A percentile compares a stretch with the other conserved stretches of the same genome.
These are phyloP conservation scores for Falco biarmicus DNA, from an alignment of 2,797 vertebrate species.

Conservation along the genomic window DNA sequence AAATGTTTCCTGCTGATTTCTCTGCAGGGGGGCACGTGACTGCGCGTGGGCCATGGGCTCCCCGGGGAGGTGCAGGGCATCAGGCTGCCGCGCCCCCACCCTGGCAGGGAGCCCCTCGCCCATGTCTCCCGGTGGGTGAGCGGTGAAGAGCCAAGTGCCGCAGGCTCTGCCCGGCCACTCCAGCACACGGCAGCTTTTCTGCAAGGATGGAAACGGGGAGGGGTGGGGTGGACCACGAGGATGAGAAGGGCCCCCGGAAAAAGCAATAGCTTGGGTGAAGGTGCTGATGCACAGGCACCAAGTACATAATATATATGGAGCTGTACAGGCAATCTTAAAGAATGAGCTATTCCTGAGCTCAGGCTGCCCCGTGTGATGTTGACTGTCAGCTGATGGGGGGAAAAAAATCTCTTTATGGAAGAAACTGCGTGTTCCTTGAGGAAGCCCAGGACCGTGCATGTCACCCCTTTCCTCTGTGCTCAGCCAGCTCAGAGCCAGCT, in stretches of 20 bases:
- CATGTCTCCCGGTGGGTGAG: fast-evolving
- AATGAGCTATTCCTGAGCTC: neutral
- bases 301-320: too few relatives aligned
- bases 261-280: neutral
- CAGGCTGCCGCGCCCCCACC: fast-evolving
- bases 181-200: neutral
- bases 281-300: too few relatives aligned
- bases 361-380: neutral
- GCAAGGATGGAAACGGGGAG: neutral
- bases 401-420: neutral
- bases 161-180: neutral
- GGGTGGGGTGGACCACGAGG: neutral
- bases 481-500: neutral
- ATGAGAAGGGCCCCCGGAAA: neutral
- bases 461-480: neutral
- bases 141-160: fast-evolving
- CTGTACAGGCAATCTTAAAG: neutral
- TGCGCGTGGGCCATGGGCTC: neutral
- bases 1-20: neutral
- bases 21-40: fast-evolving
- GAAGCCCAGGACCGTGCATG: neutral
- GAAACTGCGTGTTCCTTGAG: neutral
- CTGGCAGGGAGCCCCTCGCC: fast-evolving
- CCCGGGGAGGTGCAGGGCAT: neutral
- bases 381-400: slow-evolving; percentile 35